These are phyloP conservation scores for Burhinus oedicnemus DNA, from an alignment of 2,113 vertebrate species.

Conservation along the genomic window DNA sequence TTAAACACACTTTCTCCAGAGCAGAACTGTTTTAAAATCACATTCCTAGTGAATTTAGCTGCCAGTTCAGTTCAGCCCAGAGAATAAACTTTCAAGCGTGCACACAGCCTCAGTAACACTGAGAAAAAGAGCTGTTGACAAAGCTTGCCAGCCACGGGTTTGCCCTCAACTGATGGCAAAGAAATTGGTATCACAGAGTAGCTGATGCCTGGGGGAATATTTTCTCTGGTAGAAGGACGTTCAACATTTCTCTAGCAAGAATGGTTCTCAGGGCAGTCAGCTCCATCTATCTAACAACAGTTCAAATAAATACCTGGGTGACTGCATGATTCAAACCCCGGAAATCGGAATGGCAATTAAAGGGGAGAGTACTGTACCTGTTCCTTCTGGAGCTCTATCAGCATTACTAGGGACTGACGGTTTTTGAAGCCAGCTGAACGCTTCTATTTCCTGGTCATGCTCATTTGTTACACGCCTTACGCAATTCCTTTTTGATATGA, in stretches of 20 bases:
- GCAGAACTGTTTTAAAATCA: neutral
- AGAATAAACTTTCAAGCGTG: neutral
- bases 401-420: neutral
- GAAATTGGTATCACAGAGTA: neutral
- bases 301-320: neutral
- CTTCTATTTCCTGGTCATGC: neutral
- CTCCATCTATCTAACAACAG: neutral
- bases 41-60: neutral
- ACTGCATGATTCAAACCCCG: neutral
- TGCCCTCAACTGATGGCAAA: neutral
- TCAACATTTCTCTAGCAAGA: neutral
- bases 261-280: neutral
- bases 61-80: neutral
- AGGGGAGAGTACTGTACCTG: neutral
- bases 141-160: neutral
- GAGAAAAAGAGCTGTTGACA: neutral
- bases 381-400: neutral
- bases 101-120: neutral
- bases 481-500: constrained; percentile 16
- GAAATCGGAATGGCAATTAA: neutral
- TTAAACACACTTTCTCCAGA: neutral
- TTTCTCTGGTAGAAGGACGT: neutral
- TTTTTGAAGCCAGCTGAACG: neutral
- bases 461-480: neutral
- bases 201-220: neutral